Base-by-base conservation (phyloP, 2,113 vertebrate species). In the Opisthocomus hoazin region DNA sequence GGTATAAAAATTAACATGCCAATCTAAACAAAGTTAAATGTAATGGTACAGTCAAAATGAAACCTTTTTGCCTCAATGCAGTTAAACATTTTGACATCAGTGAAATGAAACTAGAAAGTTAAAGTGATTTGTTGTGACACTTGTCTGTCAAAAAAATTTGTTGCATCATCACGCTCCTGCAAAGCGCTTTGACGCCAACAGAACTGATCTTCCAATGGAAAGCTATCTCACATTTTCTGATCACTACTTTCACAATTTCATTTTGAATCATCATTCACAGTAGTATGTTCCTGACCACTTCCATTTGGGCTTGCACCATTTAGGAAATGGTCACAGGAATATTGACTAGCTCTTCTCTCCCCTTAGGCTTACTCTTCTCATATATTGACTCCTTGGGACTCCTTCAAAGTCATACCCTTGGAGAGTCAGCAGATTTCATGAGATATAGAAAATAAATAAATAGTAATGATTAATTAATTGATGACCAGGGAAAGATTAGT, bases 1-100 rank as follows among this genome's bases (percentile, higher is more conserved):
- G 58, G 54, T 77, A 94, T 94, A 54, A 89, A 87, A 96, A 95
- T 95, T 95, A 96, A 89, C 45, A 15, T 91, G 93, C 87, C 91
- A 91, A 93, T 95, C 95, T 93, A 96, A 94, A 96, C 89, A 87
- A 96, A 95, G 85, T 94, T 89, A 93, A 94, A 94, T 18, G 50
- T 77, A 94, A 91, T 69, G 57, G 75, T 61, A 87, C 61, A 84
- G 56, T 84, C 83, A 71, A 94, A 94, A 91, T 61, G 70, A 93
- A 95, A 90, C 70, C 66, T 93, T 94, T 96, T 94, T 83, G 50
- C 92, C 71, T 96, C 50, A 48, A 36, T 88, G 71, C 75, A 86
- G 92, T 94, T 94, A 97, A 97, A 96, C 81, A 84, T 94, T 96
- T 96, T 92, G 95, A 94, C 68, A 45, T 76, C 32, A 81, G 71